These are phyloP conservation scores for Heteromormyrus szaboi DNA, from an alignment of 2,797 vertebrate species.

Conservation along the genomic window DNA sequence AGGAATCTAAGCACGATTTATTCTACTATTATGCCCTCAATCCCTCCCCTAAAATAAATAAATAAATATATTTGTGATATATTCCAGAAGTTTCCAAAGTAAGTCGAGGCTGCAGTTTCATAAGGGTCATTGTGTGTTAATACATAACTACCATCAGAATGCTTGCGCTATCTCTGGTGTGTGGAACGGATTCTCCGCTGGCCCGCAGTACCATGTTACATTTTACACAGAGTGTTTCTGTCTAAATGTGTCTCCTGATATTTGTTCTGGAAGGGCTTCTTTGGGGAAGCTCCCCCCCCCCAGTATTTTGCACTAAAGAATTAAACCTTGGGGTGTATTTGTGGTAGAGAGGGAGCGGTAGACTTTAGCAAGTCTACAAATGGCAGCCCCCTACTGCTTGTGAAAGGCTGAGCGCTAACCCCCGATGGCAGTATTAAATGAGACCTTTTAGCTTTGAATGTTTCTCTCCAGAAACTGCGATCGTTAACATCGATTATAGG, in stretches of 20 bases:
- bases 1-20: not conserved
- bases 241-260: constrained; percentile 23
- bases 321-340: constrained; percentile 6
- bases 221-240: constrained; percentile 47
- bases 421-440: not conserved
- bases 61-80: not conserved
- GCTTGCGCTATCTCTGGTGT: not conserved
- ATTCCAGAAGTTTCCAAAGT: not conserved
- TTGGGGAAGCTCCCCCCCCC: not conserved
- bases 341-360: not conserved
- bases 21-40: not conserved
- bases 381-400: not conserved
- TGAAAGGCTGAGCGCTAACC: not conserved
- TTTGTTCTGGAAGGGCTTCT: constrained; percentile 1
- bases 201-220: constrained; percentile 49
- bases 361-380: not conserved
- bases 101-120: not conserved
- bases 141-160: not conserved
- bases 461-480: not conserved
- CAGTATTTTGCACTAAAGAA: constrained; percentile 10
- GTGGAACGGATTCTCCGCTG: constrained; percentile 17
- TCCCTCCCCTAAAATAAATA: not conserved
- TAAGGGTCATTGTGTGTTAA: not conserved
- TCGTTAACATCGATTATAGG: not conserved
- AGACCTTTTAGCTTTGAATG: not conserved